Conservation (phyloP, 2,113 vertebrate species). For the Microcebus griseorufus region DNA sequence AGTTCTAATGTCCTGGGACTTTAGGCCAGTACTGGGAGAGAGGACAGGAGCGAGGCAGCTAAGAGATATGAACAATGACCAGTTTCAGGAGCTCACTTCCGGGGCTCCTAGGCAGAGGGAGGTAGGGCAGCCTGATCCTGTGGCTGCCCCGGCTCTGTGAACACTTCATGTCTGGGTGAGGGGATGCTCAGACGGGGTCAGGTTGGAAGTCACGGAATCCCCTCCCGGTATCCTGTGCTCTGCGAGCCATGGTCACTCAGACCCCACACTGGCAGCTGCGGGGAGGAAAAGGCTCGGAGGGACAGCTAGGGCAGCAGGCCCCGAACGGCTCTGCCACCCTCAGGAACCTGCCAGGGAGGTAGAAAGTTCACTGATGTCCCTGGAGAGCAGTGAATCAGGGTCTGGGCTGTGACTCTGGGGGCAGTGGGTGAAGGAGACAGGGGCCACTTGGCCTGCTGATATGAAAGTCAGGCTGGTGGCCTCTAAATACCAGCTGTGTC, state of each 20-base stretch:
- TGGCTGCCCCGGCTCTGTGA: background rate
- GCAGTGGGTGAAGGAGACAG: background rate
- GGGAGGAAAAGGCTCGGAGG: background rate
- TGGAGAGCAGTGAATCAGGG: background rate
- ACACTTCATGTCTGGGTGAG: rapidly evolving
- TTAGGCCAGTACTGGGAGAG: background rate
- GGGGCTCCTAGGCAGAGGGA: background rate
- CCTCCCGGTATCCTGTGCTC: background rate
- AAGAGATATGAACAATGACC: background rate
- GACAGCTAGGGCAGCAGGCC: background rate
- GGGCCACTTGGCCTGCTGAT: background rate
- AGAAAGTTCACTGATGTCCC: background rate
- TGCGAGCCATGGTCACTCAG: rapidly evolving
- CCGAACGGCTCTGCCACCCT: background rate
- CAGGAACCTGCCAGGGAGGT: background rate
- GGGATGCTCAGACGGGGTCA: background rate
- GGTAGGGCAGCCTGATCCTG: background rate
- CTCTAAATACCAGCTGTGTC: background rate
- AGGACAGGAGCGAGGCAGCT: background rate
- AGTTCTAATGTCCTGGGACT: background rate
- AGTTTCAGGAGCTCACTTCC: background rate
- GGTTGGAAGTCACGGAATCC: background rate
- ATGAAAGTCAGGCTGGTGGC: background rate
- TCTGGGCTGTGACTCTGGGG: background rate
- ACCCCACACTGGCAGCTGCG: background rate